Conservation (phyloP, 2,888 invertebrate species). For the Ophioninae sp. region DNA sequence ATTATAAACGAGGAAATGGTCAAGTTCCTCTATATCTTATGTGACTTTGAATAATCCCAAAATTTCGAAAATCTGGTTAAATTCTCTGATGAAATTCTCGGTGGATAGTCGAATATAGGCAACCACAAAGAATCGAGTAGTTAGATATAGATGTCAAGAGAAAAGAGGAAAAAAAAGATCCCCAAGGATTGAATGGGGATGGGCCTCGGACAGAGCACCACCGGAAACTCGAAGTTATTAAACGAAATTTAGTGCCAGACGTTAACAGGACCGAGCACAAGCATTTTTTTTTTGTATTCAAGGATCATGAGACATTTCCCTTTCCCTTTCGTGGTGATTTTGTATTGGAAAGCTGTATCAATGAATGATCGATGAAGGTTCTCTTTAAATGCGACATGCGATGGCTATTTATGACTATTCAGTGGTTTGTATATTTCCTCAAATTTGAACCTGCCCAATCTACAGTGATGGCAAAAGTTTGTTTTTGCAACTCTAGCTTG, state of each 20-base stretch:
- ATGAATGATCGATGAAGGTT: conserved; percentile 35
- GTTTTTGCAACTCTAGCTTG: not conserved
- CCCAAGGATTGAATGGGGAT: conserved; percentile 44
- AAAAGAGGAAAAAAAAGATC: conserved; percentile 65
- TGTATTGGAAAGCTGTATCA: conserved; percentile 35
- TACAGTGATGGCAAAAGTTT: not conserved
- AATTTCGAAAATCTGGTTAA: conserved; percentile 37
- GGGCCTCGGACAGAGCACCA: conserved; percentile 35
- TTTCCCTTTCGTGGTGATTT: conserved; percentile 30
- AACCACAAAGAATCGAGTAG: conserved; percentile 62
- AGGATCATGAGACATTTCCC: conserved; percentile 43
- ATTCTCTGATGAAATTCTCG: conserved; percentile 20
- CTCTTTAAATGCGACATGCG: not conserved
- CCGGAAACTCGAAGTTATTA: conserved; percentile 73
- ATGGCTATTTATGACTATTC: not conserved
- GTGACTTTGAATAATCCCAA: conserved; percentile 32
- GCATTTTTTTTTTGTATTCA: conserved; percentile 25
- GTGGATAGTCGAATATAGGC: conserved; percentile 29
- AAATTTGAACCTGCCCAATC: not conserved
- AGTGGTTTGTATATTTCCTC: not conserved
- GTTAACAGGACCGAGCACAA: conserved; percentile 62
- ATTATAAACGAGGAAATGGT: conserved; percentile 40
- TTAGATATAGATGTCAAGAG: conserved; percentile 39
- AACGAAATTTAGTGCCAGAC: conserved; percentile 73
- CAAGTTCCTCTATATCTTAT: conserved; percentile 14